A percentile compares a stretch with the other conserved stretches of the same genome.
Conservation (phyloP, 2,888 invertebrate genomes). For the Ichneumoninae sp. region DNA sequence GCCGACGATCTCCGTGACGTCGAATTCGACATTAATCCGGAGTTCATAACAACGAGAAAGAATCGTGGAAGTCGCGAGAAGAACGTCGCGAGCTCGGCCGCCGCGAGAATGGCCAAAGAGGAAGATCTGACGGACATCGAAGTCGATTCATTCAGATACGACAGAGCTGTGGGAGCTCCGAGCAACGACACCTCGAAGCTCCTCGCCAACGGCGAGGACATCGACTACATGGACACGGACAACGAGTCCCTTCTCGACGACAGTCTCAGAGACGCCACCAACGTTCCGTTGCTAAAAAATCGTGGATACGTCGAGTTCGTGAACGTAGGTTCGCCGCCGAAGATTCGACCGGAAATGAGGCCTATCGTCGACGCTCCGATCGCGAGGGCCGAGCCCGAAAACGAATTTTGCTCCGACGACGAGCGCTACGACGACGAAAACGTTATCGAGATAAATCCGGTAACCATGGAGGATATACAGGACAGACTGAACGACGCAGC, state of each 20-base stretch:
- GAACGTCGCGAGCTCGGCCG: slow-evolving; percentile 29
- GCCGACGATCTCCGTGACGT: slow-evolving; percentile 91
- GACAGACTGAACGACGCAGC: slow-evolving; percentile 76
- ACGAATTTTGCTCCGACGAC: slow-evolving; percentile 78
- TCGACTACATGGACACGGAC: slow-evolving; percentile 95
- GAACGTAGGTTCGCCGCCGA: slow-evolving; percentile 81
- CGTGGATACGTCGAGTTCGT: slow-evolving; percentile 89
- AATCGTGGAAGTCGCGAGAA: slow-evolving; percentile 61
- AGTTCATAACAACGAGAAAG: slow-evolving; percentile 79
- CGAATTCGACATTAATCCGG: slow-evolving; percentile 87
- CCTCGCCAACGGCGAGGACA: slow-evolving; percentile 88
- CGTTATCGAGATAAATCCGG: slow-evolving; percentile 80
- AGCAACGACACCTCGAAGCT: slow-evolving; percentile 80
- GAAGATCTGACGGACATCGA: slow-evolving; percentile 83
- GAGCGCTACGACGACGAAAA: slow-evolving; percentile 75
- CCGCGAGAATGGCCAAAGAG: slow-evolving; percentile 80
- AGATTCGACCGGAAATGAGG: slow-evolving; percentile 36
- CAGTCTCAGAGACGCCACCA: slow-evolving; percentile 86
- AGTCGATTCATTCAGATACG: slow-evolving; percentile 82
- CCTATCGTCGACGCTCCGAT: slow-evolving; percentile 77
- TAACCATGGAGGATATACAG: slow-evolving; percentile 81
- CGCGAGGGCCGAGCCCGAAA: slow-evolving; percentile 78
- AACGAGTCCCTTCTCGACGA: slow-evolving; percentile 91
- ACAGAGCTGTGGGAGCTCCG: slow-evolving; percentile 67
- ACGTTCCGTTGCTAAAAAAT: slow-evolving; percentile 86